Percentiles rank a stretch among this genome's conserved stretches.
Evolutionary conservation across 1,140 invertebrate genomes (phyloP).

Genomic region (Thrips palmi): DNA sequence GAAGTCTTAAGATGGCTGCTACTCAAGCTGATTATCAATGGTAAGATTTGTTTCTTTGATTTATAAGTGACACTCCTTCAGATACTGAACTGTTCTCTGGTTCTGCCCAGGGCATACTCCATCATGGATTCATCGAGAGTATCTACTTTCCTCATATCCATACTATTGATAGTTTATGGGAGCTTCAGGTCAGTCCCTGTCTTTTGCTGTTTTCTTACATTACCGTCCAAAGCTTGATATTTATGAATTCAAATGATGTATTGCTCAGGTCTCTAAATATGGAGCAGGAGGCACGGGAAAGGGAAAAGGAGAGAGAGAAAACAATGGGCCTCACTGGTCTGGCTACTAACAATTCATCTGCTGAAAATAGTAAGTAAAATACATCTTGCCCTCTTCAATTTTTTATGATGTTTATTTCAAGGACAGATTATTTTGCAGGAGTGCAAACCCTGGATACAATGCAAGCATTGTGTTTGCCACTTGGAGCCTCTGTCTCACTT

Average conservation of each 20-base stretch:
- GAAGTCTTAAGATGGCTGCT: too few relatives aligned
- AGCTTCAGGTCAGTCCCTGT: conserved; percentile 51
- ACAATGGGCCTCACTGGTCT: conserved; percentile 42
- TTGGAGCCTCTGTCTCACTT: conserved; percentile 87
- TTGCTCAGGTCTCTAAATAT: conserved; percentile 73
- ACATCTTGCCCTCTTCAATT: too few relatives aligned
- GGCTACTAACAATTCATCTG: conserved; percentile 26
- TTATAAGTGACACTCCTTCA: conserved; percentile 6
- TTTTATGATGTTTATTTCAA: too few relatives aligned
- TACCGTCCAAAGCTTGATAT: not conserved
- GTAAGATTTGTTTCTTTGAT: conserved; percentile 18
- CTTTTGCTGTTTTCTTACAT: not conserved
- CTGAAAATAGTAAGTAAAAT: too few relatives aligned
- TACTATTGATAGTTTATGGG: conserved; percentile 92
- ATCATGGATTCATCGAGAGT: conserved; percentile 93
- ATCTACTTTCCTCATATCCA: conserved; percentile 92
- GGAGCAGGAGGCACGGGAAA: conserved; percentile 78
- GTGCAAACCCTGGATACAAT: conserved; percentile 89
- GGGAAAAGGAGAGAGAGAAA: conserved; percentile 60
- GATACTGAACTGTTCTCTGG: not conserved
- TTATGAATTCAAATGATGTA: conserved; percentile 4
- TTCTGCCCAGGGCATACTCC: conserved; percentile 59
- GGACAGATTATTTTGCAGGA: conserved; percentile 32
- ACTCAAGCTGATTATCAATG: conserved; percentile 31
- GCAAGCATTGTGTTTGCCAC: conserved; percentile 89